Conservation (phyloP, 2,888 invertebrate genomes). For the Phania funesta region DNA sequence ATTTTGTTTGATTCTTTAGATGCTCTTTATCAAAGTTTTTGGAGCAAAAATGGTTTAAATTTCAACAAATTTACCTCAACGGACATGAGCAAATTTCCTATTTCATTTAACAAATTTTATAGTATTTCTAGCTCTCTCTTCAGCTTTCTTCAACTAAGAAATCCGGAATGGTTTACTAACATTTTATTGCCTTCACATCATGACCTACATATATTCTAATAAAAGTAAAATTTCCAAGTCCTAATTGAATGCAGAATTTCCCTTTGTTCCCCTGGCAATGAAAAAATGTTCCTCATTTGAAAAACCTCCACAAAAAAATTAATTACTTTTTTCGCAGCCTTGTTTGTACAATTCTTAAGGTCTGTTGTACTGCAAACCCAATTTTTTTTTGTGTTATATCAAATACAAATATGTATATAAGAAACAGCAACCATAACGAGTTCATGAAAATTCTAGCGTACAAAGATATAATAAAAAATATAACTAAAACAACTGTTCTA, state of each 20-base stretch:
- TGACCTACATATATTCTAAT: neutral
- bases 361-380: neutral
- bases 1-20: no score
- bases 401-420: neutral
- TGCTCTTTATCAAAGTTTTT: no score
- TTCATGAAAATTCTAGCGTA: neutral
- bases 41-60: no score
- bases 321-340: neutral
- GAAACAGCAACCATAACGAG: neutral
- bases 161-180: neutral
- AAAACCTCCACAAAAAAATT: neutral
- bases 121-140: no score
- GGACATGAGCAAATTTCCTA: no score
- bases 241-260: constrained; percentile 31
- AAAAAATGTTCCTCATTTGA: neutral
- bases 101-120: no score
- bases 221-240: neutral
- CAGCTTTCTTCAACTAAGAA: neutral
- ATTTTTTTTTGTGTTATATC: neutral
- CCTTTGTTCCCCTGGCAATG: neutral
- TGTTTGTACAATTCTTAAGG: neutral
- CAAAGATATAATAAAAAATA: neutral
- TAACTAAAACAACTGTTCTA: neutral
- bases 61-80: no score
- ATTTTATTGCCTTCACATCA: neutral